These are phyloP conservation scores for Eubasilissa splendida DNA, from an alignment of 2,888 invertebrate genomes.

Conservation along the genomic window DNA sequence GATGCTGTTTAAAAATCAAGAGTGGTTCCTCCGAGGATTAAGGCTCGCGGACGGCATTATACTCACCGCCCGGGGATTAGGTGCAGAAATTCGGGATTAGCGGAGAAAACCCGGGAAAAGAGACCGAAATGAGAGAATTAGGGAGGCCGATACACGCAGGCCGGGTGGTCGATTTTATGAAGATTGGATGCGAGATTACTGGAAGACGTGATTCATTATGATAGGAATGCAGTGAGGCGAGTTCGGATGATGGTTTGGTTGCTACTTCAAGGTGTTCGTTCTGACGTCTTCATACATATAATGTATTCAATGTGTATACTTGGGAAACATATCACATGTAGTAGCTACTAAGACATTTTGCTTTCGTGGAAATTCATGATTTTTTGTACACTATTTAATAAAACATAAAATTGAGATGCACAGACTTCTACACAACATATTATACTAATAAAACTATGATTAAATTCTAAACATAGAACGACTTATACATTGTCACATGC, in stretches of 20 bases:
- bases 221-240: slow-evolving; percentile 29
- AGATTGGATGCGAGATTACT: slow-evolving; percentile 57
- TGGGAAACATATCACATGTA: too few species aligned
- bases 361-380: too few species aligned
- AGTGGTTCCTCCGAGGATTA: slow-evolving; percentile 55
- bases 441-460: too few species aligned
- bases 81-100: slow-evolving; percentile 58
- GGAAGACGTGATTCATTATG: slow-evolving; percentile 47
- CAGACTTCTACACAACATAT: too few species aligned
- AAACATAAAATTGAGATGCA: too few species aligned
- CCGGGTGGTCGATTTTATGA: slow-evolving; percentile 54
- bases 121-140: slow-evolving; percentile 42
- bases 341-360: too few species aligned
- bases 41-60: slow-evolving; percentile 55
- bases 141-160: slow-evolving; percentile 42
- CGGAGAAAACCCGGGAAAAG: slow-evolving; percentile 32
- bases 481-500: too few species aligned
- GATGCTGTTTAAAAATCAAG: slow-evolving; percentile 55
- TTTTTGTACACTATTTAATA: too few species aligned
- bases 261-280: too few species aligned
- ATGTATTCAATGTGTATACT: too few species aligned
- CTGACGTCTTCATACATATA: too few species aligned
- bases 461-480: too few species aligned
- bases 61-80: slow-evolving; percentile 56
- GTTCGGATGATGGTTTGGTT: not conserved